Evolutionary conservation across 2,113 vertebrate species (phyloP).

Genomic region (Apistogramma diplotaenia): DNA sequence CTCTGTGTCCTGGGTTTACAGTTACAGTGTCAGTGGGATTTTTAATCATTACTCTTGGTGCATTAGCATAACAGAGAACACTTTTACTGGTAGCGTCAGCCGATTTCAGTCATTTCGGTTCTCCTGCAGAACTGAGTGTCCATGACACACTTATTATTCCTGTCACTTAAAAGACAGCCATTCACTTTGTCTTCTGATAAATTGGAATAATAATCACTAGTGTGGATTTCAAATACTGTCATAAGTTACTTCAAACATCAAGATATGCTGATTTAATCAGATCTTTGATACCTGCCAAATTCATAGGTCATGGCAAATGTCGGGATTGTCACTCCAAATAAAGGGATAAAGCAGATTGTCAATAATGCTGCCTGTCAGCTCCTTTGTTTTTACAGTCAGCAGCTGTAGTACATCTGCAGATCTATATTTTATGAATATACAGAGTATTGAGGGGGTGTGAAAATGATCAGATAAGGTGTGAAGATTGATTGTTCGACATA

Average conservation of each 20-base stretch:
- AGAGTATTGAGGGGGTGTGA: constrained; percentile 16
- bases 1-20: constrained; percentile 15
- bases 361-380: not conserved
- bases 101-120: constrained; percentile 23
- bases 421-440: constrained; percentile 22
- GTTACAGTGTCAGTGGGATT: constrained; percentile 30
- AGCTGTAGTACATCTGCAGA: not conserved
- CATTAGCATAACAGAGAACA: constrained; percentile 43
- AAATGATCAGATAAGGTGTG: not conserved
- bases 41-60: constrained; percentile 15
- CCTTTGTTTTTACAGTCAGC: not conserved
- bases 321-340: not conserved
- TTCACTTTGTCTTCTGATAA: constrained; percentile 16
- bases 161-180: constrained; percentile 38
- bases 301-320: not conserved
- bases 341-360: constrained; percentile 4
- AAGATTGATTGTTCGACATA: not conserved
- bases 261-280: not conserved
- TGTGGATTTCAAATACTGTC: not conserved
- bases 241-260: not conserved
- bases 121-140: constrained; percentile 4
- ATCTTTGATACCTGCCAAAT: constrained; percentile 12
- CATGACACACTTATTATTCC: constrained; percentile 28
- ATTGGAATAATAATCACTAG: constrained; percentile 24
- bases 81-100: constrained; percentile 11